Evolutionary conservation across 1,140 invertebrate species (phyloP), one percentile per base, ranked within the genome.

Genomic region (Hermetia illucens): DNA sequence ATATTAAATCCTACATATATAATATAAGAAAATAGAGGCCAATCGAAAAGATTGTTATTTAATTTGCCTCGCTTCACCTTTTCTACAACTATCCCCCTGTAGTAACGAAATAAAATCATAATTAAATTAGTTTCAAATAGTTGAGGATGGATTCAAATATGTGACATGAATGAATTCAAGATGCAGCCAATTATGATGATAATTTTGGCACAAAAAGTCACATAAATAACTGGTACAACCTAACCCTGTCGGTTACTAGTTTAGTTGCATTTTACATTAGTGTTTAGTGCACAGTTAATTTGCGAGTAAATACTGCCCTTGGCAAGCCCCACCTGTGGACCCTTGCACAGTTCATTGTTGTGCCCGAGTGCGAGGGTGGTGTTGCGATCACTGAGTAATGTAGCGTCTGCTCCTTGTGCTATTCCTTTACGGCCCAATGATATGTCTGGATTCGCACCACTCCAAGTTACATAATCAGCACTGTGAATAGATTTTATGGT

Each of bases 381-480:
- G 36, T 48, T 45, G 37, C 61, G 62, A 22, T 60, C 61, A 9
- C 50, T 47, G 13, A 72, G 45, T 6, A 76, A 48, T 16, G 42
- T 54, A 17, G 52, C 20, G 53, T 79, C 68, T 1, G 70, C 54
- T 2, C 77, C 77, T 42, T 63, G 60, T 0, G 70, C 64, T n/a
- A 69, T 43, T 53, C 40, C 52, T 43, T 54, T 62, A 42, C 41
- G 51, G 21, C 55, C 65, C 45, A 50, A 60, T 52, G 33, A 46
- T 9, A 75, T 50, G 41, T 53, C 58, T 5, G 69, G 62, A 60
- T 79, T 71, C 9, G 76, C 69, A 13, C 77, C 77, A 44, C 73
- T 72, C 77, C 77, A 81, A 9, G 75, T 71, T 12, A 76, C 66
- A 55, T 81, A 81, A 48, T 79, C 76, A 18, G 71, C 69, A 36